Conservation (phyloP, 2,888 invertebrate species). For the Tromatobia lineatoria region DNA sequence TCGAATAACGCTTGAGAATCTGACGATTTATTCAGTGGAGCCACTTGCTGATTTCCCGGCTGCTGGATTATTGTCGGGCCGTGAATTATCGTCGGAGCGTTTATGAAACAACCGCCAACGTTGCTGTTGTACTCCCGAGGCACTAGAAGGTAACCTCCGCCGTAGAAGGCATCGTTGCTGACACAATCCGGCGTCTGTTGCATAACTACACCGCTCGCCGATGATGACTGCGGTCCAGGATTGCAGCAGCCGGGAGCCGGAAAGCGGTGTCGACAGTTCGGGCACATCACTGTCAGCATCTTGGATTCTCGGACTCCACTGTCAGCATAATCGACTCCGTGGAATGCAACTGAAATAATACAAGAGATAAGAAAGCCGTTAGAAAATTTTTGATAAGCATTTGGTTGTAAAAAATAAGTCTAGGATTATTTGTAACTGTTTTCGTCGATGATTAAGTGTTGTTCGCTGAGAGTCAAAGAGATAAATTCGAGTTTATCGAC, state of each 20-base stretch:
- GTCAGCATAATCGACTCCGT: slow-evolving; percentile 60
- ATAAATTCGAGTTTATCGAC: too few relatives aligned
- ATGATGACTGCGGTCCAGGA: slow-evolving; percentile 61
- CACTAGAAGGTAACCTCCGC: slow-evolving; percentile 72
- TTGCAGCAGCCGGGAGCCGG: slow-evolving; percentile 82
- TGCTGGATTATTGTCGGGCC: slow-evolving; percentile 76
- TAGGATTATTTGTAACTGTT: background rate
- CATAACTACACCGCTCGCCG: slow-evolving; percentile 26
- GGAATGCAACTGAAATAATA: slow-evolving; percentile 57
- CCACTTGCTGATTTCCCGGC: slow-evolving; percentile 10
- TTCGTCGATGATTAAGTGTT: too few relatives aligned
- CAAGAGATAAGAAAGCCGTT: background rate
- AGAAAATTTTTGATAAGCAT: background rate
- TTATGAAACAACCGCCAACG: slow-evolving; percentile 78
- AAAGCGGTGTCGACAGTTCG: slow-evolving; percentile 90
- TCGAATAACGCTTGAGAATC: slow-evolving; percentile 10
- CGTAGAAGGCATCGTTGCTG: slow-evolving; percentile 69
- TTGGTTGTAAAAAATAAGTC: background rate
- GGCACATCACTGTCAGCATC: slow-evolving; percentile 88
- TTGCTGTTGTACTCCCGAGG: slow-evolving; percentile 75
- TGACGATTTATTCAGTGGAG: background rate
- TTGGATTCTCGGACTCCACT: slow-evolving; percentile 45
- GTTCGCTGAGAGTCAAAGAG: too few relatives aligned
- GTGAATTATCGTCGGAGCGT: slow-evolving; percentile 78
- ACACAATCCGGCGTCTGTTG: slow-evolving; percentile 17